phyloP scores from a whole-genome alignment of 2,888 invertebrate genomes.

The Bibio marci region DNA sequence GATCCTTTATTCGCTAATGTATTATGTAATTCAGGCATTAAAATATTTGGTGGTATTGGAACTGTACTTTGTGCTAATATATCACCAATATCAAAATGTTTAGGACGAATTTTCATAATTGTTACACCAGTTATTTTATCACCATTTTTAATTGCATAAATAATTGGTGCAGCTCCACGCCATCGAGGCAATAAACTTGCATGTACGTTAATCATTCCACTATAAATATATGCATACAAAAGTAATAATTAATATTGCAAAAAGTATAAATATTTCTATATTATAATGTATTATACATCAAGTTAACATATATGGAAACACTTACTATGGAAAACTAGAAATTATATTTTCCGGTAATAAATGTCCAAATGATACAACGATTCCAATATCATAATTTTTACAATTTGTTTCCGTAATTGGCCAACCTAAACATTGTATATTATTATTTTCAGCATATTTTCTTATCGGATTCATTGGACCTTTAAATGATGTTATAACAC shows the following conservation, averaged over 20 bases:
- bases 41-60: conserved; percentile 36
- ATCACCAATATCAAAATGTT: conserved; percentile 64
- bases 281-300: neutral
- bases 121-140: conserved; percentile 68
- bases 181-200: conserved; percentile 81
- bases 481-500: conserved; percentile 53
- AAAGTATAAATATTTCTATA: neutral
- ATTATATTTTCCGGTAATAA: conserved; percentile 65
- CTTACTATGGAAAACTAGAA: conserved; percentile 64
- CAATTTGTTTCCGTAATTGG: conserved; percentile 31
- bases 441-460: conserved; percentile 44
- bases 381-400: conserved; percentile 58
- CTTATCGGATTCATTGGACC: conserved; percentile 42
- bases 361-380: conserved; percentile 89
- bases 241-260: no score
- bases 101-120: conserved; percentile 70
- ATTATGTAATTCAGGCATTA: conserved; percentile 44
- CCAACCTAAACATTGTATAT: conserved; percentile 48
- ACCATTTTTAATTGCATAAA: conserved; percentile 68
- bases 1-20: conserved; percentile 52
- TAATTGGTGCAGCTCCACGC: conserved; percentile 86
- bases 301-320: conserved; percentile 12
- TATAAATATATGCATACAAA: no score
- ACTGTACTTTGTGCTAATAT: conserved; percentile 37
- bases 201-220: conserved; percentile 88